phyloP scores from a whole-genome alignment of 2,797 vertebrate genomes.

The Artibeus lituratus region DNA sequence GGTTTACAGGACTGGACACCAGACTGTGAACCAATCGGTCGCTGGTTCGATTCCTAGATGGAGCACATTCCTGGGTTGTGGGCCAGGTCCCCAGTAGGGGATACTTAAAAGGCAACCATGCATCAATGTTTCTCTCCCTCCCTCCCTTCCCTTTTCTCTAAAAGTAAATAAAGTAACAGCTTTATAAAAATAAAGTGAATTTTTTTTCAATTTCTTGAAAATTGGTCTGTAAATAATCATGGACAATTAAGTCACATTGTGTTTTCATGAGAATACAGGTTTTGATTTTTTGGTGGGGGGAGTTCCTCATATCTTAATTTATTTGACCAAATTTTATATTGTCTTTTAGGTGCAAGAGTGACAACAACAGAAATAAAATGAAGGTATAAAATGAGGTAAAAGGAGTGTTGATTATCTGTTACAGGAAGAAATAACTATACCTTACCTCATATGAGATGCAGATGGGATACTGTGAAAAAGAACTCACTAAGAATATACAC shows the following conservation, averaged over 20 bases:
- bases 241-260: background rate
- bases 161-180: too few relatives aligned
- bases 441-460: background rate
- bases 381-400: background rate
- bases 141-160: too few relatives aligned
- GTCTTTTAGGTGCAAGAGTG: background rate
- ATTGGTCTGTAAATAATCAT: background rate
- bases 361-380: background rate
- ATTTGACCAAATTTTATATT: background rate
- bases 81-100: too few relatives aligned
- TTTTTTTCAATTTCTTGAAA: background rate
- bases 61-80: too few relatives aligned
- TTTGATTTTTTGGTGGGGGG: background rate
- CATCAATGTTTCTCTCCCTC: too few relatives aligned
- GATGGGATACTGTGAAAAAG: background rate
- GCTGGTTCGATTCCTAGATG: too few relatives aligned
- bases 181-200: too few relatives aligned
- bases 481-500: background rate
- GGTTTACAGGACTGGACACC: too few relatives aligned
- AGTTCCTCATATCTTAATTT: background rate
- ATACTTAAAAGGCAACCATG: too few relatives aligned
- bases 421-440: background rate
- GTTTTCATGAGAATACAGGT: background rate
- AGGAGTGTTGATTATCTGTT: background rate
- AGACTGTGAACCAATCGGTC: too few relatives aligned